phyloP scores from a whole-genome alignment of 1,140 invertebrate species.

The Aphelinus atriplicis region DNA sequence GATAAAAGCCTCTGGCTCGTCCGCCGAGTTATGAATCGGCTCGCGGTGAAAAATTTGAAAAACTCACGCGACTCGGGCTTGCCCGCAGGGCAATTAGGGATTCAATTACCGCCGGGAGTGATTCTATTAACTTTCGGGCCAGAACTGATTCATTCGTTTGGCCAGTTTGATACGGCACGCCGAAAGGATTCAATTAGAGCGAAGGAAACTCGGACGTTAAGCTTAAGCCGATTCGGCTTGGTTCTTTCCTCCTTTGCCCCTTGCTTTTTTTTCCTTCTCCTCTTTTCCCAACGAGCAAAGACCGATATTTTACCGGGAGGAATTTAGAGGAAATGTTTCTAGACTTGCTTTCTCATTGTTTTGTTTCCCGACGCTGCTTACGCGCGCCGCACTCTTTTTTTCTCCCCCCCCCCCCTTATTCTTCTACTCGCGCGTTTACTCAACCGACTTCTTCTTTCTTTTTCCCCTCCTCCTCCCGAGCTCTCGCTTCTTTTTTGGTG shows the following conservation, averaged over 20 bases:
- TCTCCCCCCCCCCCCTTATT: background rate
- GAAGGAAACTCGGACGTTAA: background rate
- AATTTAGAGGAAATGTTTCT: slow-evolving; percentile 19
- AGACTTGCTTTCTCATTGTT: slow-evolving; percentile 3
- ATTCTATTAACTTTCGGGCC: background rate
- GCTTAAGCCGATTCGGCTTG: background rate
- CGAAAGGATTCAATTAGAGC: background rate
- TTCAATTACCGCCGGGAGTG: background rate
- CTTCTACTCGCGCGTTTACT: too few relatives aligned
- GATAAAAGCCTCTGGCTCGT: too few relatives aligned
- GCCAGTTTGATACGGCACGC: too few relatives aligned
- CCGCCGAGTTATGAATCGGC: too few relatives aligned
- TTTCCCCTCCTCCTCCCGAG: background rate
- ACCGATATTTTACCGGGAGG: slow-evolving; percentile 7
- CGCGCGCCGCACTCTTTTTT: background rate
- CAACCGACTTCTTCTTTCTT: too few relatives aligned
- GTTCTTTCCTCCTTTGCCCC: too few relatives aligned
- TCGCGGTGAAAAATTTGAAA: too few relatives aligned
- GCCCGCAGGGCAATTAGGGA: too few relatives aligned
- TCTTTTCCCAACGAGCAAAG: background rate
- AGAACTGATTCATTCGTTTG: background rate
- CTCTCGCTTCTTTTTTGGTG: background rate
- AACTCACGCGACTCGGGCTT: too few relatives aligned
- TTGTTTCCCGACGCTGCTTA: slow-evolving; percentile 11
- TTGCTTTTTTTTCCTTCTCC: too few relatives aligned